Evolutionary conservation across 2,797 vertebrate species (phyloP), one percentile per base, ranked within the genome.

Genomic region (Dendrocincla fuliginosa): DNA sequence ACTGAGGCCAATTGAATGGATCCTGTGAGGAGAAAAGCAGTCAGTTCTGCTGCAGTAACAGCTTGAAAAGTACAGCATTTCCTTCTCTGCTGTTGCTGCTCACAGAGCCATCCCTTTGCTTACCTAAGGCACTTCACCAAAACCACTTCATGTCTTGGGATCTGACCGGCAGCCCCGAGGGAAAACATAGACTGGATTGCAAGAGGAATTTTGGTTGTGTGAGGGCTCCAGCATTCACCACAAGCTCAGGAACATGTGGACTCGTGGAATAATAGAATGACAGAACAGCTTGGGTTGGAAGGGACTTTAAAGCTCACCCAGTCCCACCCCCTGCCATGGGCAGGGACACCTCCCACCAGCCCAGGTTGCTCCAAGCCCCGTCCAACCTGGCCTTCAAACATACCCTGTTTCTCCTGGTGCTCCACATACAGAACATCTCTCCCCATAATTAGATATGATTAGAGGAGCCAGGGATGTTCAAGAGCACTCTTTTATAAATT

Each of bases 381-480:
- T 57, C 24, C 24, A 39, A 11, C 24, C 52, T 35, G 39, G 20
- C 57, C 52, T 52, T 59, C 46, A 67, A 67, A 22, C 30, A 8
- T 3, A 5, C 3, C 18, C 3, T 0, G 0, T 44, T 69, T 59
- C 47, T 89, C 59, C 64, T 39, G 52, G 16, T 57, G 32, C 23
- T 88, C 18, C 63, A 44, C 25, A 1, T 5, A 4, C 25, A 73
- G 61, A 65, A 60, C 1, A 3, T 33, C 67, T 14, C 65, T 41
- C 55, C 35, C 44, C 18, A 1, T 59, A 61, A 46, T 55, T 78
- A 55, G 50, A 6, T 44, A 37, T 11, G 78, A 65, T 86, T 75
- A 61, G 61, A 64, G 32, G 75, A 84, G 61, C 50, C 39, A 49
- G 60, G 33, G 46, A 41, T 30, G 25, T 89, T 75, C n/a, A 55